Evolutionary conservation across 2,888 invertebrate genomes (phyloP).

Genomic region (Agrotis segetum): DNA sequence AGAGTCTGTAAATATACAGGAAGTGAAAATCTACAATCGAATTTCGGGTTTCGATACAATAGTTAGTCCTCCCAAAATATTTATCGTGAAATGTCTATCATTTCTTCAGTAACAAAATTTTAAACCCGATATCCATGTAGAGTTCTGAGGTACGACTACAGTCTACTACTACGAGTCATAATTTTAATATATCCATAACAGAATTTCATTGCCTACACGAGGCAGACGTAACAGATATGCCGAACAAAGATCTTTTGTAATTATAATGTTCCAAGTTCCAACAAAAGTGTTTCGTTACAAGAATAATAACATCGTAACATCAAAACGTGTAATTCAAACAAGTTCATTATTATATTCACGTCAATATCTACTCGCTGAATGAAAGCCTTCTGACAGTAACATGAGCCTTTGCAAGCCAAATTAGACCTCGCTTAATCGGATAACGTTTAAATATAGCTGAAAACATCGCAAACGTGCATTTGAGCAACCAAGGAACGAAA

Average conservation of each 20-base stretch:
- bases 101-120: neutral
- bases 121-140: neutral
- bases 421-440: slow-evolving; percentile 57
- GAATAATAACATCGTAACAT: slow-evolving; percentile 44
- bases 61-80: neutral
- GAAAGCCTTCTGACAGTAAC: slow-evolving; percentile 64
- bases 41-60: neutral
- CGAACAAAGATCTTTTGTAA: slow-evolving; percentile 55
- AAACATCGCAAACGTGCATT: slow-evolving; percentile 55
- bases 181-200: slow-evolving; percentile 6
- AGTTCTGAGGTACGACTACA: neutral
- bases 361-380: slow-evolving; percentile 50
- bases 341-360: slow-evolving; percentile 62
- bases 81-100: neutral
- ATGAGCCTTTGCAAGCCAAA: slow-evolving; percentile 58
- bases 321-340: slow-evolving; percentile 52
- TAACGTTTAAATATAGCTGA: slow-evolving; percentile 51
- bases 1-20: neutral
- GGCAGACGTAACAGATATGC: slow-evolving; percentile 49
- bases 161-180: too few species aligned
- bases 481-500: slow-evolving; percentile 50
- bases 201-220: slow-evolving; percentile 9
- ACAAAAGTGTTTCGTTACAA: slow-evolving; percentile 55
- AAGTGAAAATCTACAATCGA: neutral
- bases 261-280: slow-evolving; percentile 48